Evolutionary conservation across 2,888 invertebrate species (phyloP).

Genomic region (Eupsilia transversa): DNA sequence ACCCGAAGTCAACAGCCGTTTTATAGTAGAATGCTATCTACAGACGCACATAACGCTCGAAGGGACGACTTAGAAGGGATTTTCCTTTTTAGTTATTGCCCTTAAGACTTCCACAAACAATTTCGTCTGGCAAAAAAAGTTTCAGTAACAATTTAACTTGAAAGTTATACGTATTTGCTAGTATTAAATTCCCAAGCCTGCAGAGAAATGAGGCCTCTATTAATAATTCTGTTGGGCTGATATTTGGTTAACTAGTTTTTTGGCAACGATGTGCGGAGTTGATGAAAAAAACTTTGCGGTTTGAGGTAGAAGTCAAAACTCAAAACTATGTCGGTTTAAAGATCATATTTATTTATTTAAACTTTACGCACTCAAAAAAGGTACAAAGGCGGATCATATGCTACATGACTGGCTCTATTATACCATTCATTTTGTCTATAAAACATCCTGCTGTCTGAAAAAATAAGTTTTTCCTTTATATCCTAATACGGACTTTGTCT

Average conservation of each 20-base stretch:
- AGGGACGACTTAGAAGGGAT: constrained; percentile 70
- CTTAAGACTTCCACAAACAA: constrained; percentile 71
- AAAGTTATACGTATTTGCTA: constrained; percentile 37
- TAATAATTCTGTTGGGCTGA: constrained; percentile 36
- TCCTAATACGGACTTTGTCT: background rate
- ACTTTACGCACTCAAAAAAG: too few species aligned
- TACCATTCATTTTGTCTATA: background rate
- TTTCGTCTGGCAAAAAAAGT: constrained; percentile 61
- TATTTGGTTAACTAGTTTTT: constrained; percentile 30
- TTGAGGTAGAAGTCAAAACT: background rate
- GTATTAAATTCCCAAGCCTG: constrained; percentile 35
- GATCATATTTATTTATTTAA: too few species aligned
- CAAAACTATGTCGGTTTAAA: background rate
- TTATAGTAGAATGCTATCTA: constrained; percentile 70
- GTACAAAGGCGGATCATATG: too few species aligned
- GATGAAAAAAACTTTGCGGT: background rate
- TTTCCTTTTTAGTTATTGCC: constrained; percentile 72
- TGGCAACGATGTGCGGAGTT: constrained; percentile 6
- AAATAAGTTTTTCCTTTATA: background rate
- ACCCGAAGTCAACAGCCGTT: constrained; percentile 68
- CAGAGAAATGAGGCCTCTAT: constrained; percentile 45
- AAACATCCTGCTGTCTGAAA: background rate
- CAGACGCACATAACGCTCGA: constrained; percentile 70
- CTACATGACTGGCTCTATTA: background rate
- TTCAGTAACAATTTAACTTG: constrained; percentile 49